phyloP scores from a whole-genome alignment of 2,797 vertebrate genomes.

The Octomys mimax region DNA sequence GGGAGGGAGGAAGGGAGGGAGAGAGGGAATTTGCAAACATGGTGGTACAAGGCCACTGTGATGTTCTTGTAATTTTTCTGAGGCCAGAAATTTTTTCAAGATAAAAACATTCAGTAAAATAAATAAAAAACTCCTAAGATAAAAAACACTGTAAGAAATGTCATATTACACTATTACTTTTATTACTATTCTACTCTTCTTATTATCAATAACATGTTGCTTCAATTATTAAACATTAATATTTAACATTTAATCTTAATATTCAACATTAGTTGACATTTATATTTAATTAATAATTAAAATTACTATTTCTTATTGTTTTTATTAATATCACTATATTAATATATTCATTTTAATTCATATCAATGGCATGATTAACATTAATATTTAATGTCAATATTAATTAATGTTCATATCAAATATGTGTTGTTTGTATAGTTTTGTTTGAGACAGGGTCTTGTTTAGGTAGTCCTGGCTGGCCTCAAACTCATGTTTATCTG shows the following conservation, averaged over 20 bases:
- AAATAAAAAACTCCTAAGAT: not conserved
- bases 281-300: not conserved
- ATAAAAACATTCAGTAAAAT: not conserved
- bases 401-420: too few relatives aligned
- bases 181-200: not conserved
- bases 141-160: not conserved
- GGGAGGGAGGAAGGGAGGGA: not conserved
- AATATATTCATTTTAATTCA: not conserved
- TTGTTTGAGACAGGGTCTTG: not conserved
- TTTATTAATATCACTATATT: not conserved
- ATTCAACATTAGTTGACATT: not conserved
- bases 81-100: not conserved
- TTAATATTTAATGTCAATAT: too few relatives aligned
- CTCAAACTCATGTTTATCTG: not conserved
- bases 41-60: not conserved
- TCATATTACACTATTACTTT: not conserved
- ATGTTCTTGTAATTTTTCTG: not conserved
- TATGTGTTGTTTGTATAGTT: not conserved
- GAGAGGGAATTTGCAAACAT: not conserved
- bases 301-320: not conserved
- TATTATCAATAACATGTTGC: not conserved
- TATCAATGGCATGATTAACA: not conserved
- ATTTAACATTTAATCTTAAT: not conserved
- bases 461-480: not conserved
- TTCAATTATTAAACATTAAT: not conserved